These are phyloP conservation scores for Cerastoderma edule DNA, from an alignment of 2,888 invertebrate genomes.

Conservation along the genomic window DNA sequence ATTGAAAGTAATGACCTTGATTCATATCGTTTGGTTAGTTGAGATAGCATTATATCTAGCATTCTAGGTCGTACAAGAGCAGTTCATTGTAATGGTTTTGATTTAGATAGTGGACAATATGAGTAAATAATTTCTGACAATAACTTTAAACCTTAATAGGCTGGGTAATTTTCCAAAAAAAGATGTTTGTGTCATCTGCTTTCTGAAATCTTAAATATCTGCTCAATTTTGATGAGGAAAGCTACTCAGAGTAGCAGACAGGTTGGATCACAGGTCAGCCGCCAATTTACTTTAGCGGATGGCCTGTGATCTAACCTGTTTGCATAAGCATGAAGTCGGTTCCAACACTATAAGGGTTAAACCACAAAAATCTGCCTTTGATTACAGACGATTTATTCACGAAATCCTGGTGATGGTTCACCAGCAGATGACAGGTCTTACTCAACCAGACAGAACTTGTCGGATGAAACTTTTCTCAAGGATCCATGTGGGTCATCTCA, in stretches of 20 bases:
- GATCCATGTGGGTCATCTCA: neutral
- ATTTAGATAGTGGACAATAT: too few species aligned
- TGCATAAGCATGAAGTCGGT: too few species aligned
- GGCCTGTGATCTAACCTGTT: neutral
- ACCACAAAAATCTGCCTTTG: neutral
- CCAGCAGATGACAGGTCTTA: neutral
- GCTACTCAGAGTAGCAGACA: neutral
- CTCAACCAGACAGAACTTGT: neutral
- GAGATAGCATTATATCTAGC: too few species aligned
- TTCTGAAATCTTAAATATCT: too few species aligned
- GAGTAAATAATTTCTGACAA: too few species aligned
- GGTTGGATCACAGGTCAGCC: neutral
- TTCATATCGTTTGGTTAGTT: too few species aligned
- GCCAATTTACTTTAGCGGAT: neutral
- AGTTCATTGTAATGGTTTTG: too few species aligned
- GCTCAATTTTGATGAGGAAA: neutral
- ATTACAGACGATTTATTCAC: neutral
- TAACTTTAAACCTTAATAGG: too few species aligned
- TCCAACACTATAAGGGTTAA: neutral
- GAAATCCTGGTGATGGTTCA: conserved; percentile 2
- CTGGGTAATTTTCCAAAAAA: too few species aligned
- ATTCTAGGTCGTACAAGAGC: too few species aligned
- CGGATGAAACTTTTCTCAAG: neutral
- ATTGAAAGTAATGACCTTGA: too few species aligned
- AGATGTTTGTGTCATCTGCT: too few species aligned